Evolutionary conservation across 1,140 invertebrate genomes (phyloP).

Genomic region (Triops longicaudatus): DNA sequence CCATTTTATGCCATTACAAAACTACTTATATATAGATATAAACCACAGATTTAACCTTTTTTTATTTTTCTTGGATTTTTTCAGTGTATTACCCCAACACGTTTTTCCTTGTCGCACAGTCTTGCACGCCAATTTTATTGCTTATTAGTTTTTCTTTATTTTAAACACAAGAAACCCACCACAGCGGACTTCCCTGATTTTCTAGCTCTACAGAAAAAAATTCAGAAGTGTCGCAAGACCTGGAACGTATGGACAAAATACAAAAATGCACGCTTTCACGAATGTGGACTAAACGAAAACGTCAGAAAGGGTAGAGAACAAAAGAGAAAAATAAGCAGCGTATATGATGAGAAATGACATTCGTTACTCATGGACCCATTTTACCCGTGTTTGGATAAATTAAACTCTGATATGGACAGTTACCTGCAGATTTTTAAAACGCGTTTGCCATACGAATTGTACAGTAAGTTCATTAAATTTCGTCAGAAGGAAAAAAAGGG

Average conservation of each 20-base stretch:
- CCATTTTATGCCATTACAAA: neutral
- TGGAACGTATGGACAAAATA: neutral
- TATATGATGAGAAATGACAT: too few species aligned
- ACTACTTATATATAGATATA: neutral
- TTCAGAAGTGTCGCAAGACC: neutral
- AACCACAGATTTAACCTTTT: neutral
- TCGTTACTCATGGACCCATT: too few species aligned
- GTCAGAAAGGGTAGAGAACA: neutral
- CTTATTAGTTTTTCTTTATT: neutral
- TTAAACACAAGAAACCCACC: neutral
- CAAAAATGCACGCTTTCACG: neutral
- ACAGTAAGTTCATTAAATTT: too few species aligned
- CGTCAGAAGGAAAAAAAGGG: too few species aligned
- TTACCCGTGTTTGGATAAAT: too few species aligned
- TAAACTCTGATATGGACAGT: too few species aligned
- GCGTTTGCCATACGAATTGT: too few species aligned
- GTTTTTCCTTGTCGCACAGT: neutral
- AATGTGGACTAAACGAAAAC: neutral
- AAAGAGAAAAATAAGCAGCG: neutral
- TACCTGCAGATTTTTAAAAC: too few species aligned
- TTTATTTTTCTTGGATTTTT: neutral
- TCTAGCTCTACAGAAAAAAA: neutral
- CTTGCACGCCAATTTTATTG: neutral
- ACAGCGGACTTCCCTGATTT: neutral
- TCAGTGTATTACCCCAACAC: neutral